A percentile compares a stretch with the other conserved stretches of the same genome.
These are phyloP conservation scores for Montipora efflorescens DNA, from an alignment of 64 coral and sea anemone species.

Conservation along the genomic window DNA sequence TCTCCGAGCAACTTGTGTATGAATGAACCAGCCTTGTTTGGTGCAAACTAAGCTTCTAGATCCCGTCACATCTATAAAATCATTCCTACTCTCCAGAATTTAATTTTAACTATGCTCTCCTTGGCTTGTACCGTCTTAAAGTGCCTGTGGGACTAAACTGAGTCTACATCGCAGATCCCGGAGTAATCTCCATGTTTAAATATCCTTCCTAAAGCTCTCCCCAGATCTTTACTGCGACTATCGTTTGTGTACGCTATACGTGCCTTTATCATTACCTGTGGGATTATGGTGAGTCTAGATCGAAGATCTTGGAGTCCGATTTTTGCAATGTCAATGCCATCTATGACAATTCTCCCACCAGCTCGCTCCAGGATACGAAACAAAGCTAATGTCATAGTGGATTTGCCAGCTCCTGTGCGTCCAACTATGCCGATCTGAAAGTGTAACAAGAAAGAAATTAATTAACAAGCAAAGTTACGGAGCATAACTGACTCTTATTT, in stretches of 20 bases:
- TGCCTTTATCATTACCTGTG: constrained; percentile 67
- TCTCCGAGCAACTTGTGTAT: neutral
- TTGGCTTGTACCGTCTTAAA: neutral
- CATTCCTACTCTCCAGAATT: neutral
- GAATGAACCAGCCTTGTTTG: neutral
- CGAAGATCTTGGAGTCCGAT: constrained; percentile 84
- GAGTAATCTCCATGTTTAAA: constrained; percentile 69
- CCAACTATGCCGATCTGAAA: constrained; percentile 80
- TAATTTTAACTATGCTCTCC: neutral
- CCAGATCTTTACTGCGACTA: neutral
- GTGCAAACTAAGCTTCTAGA: neutral
- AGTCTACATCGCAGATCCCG: constrained; percentile 23
- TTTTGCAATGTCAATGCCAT: constrained; percentile 69
- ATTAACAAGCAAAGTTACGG: too few species aligned
- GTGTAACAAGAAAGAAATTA: neutral
- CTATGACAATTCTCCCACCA: constrained; percentile 57
- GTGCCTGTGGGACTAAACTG: constrained; percentile 79
- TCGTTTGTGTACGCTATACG: neutral
- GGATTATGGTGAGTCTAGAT: constrained; percentile 81
- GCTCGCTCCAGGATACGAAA: constrained; percentile 86
- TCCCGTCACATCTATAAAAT: too few species aligned
- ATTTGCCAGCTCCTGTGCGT: constrained; percentile 85
- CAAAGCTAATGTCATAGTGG: constrained; percentile 64
- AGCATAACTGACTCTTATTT: too few species aligned
- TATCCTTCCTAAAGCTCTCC: constrained; percentile 54